These are phyloP conservation scores for Oligia strigilis DNA, from an alignment of 2,888 invertebrate species.

Conservation along the genomic window DNA sequence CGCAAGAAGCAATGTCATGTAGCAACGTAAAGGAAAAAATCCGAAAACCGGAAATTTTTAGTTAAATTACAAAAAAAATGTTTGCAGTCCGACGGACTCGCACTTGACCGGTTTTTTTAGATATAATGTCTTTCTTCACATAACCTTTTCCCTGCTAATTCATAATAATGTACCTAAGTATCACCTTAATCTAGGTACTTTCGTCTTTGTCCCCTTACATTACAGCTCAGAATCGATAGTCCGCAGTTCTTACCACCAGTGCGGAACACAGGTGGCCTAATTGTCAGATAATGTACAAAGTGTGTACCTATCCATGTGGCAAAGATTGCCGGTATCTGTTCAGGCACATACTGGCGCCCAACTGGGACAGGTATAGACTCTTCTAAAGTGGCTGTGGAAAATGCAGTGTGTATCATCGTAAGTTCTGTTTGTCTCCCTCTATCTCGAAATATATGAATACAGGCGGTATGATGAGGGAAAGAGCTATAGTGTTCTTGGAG, in stretches of 20 bases:
- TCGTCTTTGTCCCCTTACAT: not conserved
- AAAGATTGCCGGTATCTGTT: not conserved
- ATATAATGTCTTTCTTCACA: not conserved
- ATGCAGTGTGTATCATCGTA: too few species aligned
- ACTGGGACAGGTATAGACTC: not conserved
- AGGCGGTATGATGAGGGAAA: too few species aligned
- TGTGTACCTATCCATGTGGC: not conserved
- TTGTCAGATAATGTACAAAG: not conserved
- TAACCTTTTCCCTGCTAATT: not conserved
- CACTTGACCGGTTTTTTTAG: not conserved
- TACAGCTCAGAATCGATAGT: not conserved
- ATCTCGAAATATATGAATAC: too few species aligned
- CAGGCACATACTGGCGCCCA: constrained; percentile 1
- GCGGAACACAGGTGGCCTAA: not conserved
- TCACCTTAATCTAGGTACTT: not conserved
- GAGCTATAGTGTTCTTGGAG: too few species aligned
- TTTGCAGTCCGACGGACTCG: too few species aligned
- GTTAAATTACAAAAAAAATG: too few species aligned
- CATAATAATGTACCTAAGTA: not conserved
- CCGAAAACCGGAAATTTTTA: too few species aligned
- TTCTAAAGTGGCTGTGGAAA: not conserved
- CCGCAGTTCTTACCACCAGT: not conserved
- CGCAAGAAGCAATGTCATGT: too few species aligned
- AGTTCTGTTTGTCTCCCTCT: too few species aligned
- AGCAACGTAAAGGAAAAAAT: too few species aligned